A percentile compares a stretch with the other conserved stretches of the same genome.
Conservation (phyloP, 2,888 invertebrate genomes). For the Tubulanus polymorphus region DNA sequence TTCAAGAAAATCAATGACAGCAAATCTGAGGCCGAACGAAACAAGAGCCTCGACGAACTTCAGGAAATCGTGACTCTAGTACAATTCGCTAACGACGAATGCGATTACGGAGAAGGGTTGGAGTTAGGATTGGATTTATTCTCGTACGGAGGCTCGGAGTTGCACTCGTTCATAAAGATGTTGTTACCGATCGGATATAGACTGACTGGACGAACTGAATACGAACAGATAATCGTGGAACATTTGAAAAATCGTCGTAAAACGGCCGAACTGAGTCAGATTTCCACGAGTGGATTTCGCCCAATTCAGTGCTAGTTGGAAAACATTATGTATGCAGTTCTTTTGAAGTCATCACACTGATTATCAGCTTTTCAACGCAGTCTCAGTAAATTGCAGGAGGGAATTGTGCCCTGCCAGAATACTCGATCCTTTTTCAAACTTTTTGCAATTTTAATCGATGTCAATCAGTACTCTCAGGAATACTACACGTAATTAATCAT, state of each 20-base stretch:
- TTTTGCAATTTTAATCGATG: too few species aligned
- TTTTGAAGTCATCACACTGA: too few species aligned
- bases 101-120: constrained; percentile 88
- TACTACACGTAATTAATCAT: too few species aligned
- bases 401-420: too few species aligned
- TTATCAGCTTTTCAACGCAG: too few species aligned
- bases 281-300: too few species aligned
- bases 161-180: constrained; percentile 65
- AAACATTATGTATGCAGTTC: too few species aligned
- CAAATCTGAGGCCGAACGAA: constrained; percentile 60
- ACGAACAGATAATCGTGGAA: constrained; percentile 68
- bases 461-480: too few species aligned
- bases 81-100: constrained; percentile 88
- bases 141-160: constrained; percentile 63
- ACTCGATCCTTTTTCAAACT: too few species aligned
- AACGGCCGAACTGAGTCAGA: constrained; percentile 25
- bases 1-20: constrained; percentile 61
- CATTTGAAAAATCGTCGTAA: constrained; percentile 69
- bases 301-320: too few species aligned
- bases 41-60: constrained; percentile 64
- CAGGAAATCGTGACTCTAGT: constrained; percentile 79
- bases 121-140: constrained; percentile 85
- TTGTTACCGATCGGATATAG: constrained; percentile 73
- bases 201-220: constrained; percentile 68
- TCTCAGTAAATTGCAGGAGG: too few species aligned